Evolutionary conservation across 2,888 invertebrate genomes (phyloP).

Genomic region (Oscheius onirici): DNA sequence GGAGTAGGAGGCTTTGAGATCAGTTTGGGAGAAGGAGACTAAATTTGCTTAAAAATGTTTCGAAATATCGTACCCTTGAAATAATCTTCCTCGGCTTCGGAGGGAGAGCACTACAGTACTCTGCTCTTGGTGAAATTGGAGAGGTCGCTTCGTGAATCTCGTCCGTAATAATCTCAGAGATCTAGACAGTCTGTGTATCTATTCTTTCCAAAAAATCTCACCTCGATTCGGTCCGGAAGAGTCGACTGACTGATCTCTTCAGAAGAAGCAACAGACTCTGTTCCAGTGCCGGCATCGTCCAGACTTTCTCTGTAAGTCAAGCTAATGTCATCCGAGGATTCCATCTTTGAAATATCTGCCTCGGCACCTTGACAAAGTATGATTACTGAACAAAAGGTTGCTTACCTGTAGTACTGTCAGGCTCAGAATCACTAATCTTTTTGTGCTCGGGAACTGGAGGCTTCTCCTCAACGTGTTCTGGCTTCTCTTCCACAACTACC

Average conservation of each 20-base stretch:
- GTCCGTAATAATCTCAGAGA: constrained; percentile 51
- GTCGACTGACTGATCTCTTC: constrained; percentile 41
- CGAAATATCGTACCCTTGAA: constrained; percentile 37
- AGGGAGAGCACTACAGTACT: constrained; percentile 50
- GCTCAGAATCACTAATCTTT: not conserved
- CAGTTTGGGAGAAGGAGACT: constrained; percentile 34
- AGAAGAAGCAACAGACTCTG: constrained; percentile 30
- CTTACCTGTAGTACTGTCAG: constrained; percentile 25
- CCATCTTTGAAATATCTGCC: constrained; percentile 36
- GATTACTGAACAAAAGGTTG: too few relatives aligned
- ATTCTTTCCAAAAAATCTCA: not conserved
- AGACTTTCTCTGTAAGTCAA: constrained; percentile 49
- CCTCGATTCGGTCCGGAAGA: constrained; percentile 50
- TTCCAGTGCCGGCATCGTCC: constrained; percentile 35
- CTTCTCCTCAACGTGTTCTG: constrained; percentile 5
- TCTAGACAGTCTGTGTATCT: constrained; percentile 33
- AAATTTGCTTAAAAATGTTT: not conserved
- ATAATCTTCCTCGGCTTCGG: constrained; percentile 46
- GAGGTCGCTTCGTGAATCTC: constrained; percentile 9
- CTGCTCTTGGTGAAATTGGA: constrained; percentile 39
- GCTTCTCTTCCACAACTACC: constrained; percentile 2
- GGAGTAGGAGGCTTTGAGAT: constrained; percentile 25
- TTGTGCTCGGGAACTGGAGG: constrained; percentile 19
- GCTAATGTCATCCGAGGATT: constrained; percentile 48
- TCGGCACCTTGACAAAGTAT: constrained; percentile 16